Conservation (phyloP, 2,888 invertebrate genomes). For the Leptinotarsa juncta region DNA sequence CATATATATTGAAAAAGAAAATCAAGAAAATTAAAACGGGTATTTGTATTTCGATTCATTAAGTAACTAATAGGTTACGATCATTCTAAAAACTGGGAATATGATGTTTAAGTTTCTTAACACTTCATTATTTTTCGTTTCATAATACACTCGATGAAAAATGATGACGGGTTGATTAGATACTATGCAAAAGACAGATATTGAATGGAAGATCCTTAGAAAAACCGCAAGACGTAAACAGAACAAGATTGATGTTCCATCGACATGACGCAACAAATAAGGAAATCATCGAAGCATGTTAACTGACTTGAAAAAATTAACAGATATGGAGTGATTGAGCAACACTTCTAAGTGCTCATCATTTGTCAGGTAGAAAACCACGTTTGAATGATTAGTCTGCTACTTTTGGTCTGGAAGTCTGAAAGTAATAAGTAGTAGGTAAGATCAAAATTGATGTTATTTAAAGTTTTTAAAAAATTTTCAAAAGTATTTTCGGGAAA, state of each 20-base stretch:
- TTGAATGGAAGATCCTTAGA: not conserved
- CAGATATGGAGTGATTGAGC: constrained; percentile 12
- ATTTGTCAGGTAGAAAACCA: constrained; percentile 6
- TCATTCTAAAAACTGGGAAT: no score
- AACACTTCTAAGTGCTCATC: constrained; percentile 11
- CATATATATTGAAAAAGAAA: no score
- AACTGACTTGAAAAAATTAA: constrained; percentile 8
- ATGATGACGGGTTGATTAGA: not conserved
- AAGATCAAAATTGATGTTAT: no score
- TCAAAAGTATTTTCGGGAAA: no score
- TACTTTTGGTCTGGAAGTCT: not conserved
- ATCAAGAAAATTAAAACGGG: no score
- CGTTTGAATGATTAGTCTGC: constrained; percentile 1
- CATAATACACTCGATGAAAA: not conserved
- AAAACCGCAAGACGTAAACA: constrained; percentile 1
- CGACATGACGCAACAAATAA: constrained; percentile 7
- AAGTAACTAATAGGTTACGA: no score
- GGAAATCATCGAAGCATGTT: constrained; percentile 12
- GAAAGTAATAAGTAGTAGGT: not conserved
- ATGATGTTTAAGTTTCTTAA: not conserved
- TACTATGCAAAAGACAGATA: not conserved
- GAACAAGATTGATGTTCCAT: constrained; percentile 10
- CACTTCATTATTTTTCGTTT: not conserved
- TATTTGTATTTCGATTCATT: no score
- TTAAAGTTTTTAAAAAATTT: no score